phyloP scores from a whole-genome alignment of 1,140 invertebrate species.

The Psilanteris sp. region DNA sequence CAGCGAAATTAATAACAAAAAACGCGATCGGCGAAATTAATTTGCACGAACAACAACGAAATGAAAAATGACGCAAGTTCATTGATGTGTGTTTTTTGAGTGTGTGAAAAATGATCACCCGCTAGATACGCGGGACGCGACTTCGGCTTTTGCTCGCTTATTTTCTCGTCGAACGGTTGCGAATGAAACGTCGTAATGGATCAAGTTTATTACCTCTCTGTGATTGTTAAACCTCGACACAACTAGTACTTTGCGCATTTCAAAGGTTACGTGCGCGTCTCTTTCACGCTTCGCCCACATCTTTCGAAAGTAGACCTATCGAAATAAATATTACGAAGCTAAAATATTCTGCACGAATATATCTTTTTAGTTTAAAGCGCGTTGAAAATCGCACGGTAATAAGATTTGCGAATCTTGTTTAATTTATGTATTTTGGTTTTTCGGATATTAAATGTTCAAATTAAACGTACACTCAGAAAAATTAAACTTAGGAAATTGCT shows the following conservation, averaged over 20 bases:
- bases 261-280: conserved; percentile 50
- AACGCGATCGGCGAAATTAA: conserved; percentile 12
- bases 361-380: conserved; percentile 21
- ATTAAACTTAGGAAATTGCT: too few relatives aligned
- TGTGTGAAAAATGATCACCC: conserved; percentile 63
- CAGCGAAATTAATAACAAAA: too few relatives aligned
- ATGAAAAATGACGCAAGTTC: conserved; percentile 61
- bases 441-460: neutral
- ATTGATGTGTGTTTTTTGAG: conserved; percentile 2
- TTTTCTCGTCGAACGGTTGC: conserved; percentile 64
- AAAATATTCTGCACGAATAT: conserved; percentile 11
- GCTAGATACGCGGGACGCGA: conserved; percentile 26
- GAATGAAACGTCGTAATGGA: conserved; percentile 64
- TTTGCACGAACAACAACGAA: too few relatives aligned
- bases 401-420: neutral
- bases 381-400: conserved; percentile 20
- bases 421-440: neutral
- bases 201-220: conserved; percentile 59
- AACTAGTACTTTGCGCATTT: conserved; percentile 40
- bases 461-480: too few relatives aligned
- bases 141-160: conserved; percentile 52
- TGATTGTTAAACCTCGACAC: conserved; percentile 42
- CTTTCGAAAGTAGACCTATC: conserved; percentile 53
- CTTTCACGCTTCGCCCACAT: conserved; percentile 42
- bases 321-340: conserved; percentile 43